Base-by-base conservation (phyloP, 2,888 invertebrate species). In the Altica lythri region DNA sequence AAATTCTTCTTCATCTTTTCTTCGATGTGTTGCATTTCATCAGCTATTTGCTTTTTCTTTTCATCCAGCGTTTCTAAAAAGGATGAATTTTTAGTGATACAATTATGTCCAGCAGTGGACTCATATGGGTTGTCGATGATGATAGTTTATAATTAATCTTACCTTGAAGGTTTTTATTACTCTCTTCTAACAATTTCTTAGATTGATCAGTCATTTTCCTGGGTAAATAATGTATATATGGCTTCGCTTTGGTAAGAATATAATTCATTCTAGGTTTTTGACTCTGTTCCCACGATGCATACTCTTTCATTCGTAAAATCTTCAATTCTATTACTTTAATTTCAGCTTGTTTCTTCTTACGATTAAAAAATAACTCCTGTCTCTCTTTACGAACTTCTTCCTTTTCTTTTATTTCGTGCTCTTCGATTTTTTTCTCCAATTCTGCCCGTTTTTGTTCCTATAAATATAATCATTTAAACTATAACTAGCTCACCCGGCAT, bases 361-460 rank as follows among this genome's bases (percentile, higher is more conserved):
- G 80, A 64, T 91, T 90, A 22, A 86, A 82, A 75, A 95, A 93
- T 58, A 97, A 77, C 57, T 90, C 88, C 71, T 90, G 88, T 25
- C 92, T 81, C 74, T 95, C 93, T 61, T 84, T 83, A 66, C 86
- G 88, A 47, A 94, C 80, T 72, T 91, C 86, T 71, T 93, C 94
- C 61, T 89, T 90, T 72, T 96, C 94, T 69, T 86, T 81, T 48
- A 89, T 83, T 50, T 92, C 92, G 69, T 92, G 92, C 70, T 94
- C 92, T 72, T 98, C 97, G 55, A 98, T 84, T 75, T 95, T 93
- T 54, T 90, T 89, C 77, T 98, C 97, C 4, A 98, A 90, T 79
- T 89, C 88, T 2, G 81, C 82, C 65, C 92, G 84, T 74, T 90
- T 92, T 51, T 90, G 88, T 71, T 89, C 92, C 87, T 89, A 67